Percentiles rank a stretch among this genome's conserved stretches.
Evolutionary conservation across 1,140 invertebrate species (phyloP).

Genomic region (Drosophila funebris): DNA sequence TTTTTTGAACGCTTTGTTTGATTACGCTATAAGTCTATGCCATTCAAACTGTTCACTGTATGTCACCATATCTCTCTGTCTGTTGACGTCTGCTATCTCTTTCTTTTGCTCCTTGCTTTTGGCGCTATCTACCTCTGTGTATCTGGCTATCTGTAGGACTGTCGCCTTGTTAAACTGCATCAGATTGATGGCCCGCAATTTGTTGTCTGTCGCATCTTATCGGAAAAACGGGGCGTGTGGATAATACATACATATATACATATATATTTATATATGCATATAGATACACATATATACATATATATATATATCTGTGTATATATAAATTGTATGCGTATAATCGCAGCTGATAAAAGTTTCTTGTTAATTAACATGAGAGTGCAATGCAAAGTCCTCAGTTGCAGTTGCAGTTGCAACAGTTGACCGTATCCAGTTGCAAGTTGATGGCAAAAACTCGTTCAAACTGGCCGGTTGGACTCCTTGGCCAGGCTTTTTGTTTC

Average conservation of each 20-base stretch:
- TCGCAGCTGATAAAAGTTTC: slow-evolving; percentile 67
- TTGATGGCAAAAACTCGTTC: slow-evolving; percentile 43
- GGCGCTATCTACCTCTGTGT: not conserved
- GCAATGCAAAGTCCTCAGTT: slow-evolving; percentile 37
- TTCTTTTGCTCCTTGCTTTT: not conserved
- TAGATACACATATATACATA: not conserved
- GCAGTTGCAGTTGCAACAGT: not conserved
- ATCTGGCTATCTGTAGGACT: not conserved
- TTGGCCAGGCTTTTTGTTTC: slow-evolving; percentile 19
- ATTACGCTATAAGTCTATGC: not conserved
- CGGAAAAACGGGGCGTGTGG: slow-evolving; percentile 28
- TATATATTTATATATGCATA: slow-evolving; percentile 24
- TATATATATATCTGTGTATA: slow-evolving; percentile 23
- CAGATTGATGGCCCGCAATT: slow-evolving; percentile 66
- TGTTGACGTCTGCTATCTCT: not conserved
- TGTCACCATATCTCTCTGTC: not conserved
- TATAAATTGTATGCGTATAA: slow-evolving; percentile 34
- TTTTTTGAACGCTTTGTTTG: not conserved
- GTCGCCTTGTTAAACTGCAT: slow-evolving; percentile 10
- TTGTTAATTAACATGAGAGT: slow-evolving; percentile 78
- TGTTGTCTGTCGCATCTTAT: slow-evolving; percentile 68
- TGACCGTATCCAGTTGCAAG: slow-evolving; percentile 12
- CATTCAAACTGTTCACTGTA: too few relatives aligned
- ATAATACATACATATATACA: slow-evolving; percentile 22
- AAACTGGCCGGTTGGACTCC: slow-evolving; percentile 15